Base-by-base conservation (phyloP, 2,113 vertebrate genomes). In the Crotophaga sulcirostris region DNA sequence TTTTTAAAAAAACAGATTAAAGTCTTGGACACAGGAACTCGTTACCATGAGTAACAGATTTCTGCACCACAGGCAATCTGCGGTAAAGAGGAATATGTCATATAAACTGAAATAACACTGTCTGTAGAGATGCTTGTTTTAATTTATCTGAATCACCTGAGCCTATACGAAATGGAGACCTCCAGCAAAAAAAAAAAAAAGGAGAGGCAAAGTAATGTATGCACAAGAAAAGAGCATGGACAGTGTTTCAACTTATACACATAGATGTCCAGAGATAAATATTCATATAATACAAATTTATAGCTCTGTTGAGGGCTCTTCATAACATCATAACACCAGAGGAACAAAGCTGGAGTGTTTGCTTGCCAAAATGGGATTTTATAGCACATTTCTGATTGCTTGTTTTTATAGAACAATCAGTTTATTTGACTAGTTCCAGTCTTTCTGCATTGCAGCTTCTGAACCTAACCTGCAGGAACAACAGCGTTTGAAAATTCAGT, bases 21-120 rank as follows among this genome's bases (percentile, higher is more conserved):
- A 95, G 59, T 52, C 15, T 21, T 72, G 86, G 95, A 93, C 93
- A 87, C 56, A 40, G 84, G 68, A 93, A 87, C 76, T 78, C 2
- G 56, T 89, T 92, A 92, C 94, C 47, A 54, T 28, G 23, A 96
- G 86, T 89, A 95, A 94, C 86, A 94, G 64, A 96, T 93, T 89
- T 82, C 73, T 89, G 80, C 84, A 68, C 73, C 73, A 56, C 95
- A 87, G 84, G 91, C 89, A 94, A 94, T 70, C 94, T 90, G 88
- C 0, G 0, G 82, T 67, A 33, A 86, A 93, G 85, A 54, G 31
- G 83, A 92, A 84, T 88, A 87, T 90, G 95, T 72, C 92, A 66
- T 63, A 88, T 59, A 89, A 89, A 84, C 76, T 89, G 86, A 93
- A 97, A 89, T 81, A 96, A 92, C 60, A 70, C 45, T 89, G 85